These are phyloP conservation scores for Discoglossus pictus DNA, from an alignment of 2,797 vertebrate genomes.

Conservation along the genomic window DNA sequence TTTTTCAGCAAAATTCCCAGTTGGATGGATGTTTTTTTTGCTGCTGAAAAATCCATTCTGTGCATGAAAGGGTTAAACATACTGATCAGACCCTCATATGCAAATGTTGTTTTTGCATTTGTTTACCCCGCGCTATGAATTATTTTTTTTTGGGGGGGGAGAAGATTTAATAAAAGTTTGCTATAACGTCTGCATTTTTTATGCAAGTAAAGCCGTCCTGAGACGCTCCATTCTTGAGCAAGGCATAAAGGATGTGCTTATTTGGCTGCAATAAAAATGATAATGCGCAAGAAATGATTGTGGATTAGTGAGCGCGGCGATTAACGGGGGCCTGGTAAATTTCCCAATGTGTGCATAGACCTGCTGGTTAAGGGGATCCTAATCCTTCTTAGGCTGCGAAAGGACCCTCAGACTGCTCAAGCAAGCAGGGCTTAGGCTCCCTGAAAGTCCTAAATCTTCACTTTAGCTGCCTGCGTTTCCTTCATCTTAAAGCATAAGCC, in stretches of 20 bases:
- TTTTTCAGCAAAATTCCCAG: no score
- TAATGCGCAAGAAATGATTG: conserved; percentile 92
- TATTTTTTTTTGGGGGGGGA: no score
- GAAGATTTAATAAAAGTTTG: conserved; percentile 55
- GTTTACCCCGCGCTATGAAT: conserved; percentile 9
- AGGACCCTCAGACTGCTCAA: conserved; percentile 89
- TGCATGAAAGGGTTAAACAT: neutral
- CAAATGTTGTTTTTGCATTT: conserved; percentile 32
- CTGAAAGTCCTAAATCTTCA: conserved; percentile 97
- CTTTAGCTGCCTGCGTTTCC: conserved; percentile 94
- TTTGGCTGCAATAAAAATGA: conserved; percentile 90
- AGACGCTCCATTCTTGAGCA: conserved; percentile 57
- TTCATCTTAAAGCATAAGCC: conserved; percentile 93
- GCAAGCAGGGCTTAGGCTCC: conserved; percentile 92
- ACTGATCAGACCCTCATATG: neutral
- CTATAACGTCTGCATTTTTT: conserved; percentile 58
- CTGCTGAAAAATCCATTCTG: neutral
- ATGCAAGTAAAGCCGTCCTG: conserved; percentile 53
- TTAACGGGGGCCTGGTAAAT: conserved; percentile 80
- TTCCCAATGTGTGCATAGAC: conserved; percentile 81
- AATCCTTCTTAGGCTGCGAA: conserved; percentile 97
- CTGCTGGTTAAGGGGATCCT: conserved; percentile 87
- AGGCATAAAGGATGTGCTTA: conserved; percentile 84
- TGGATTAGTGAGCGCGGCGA: conserved; percentile 92
- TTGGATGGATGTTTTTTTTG: no score